phyloP scores from a whole-genome alignment of 2,888 invertebrate species.

The Folsomia candida region DNA sequence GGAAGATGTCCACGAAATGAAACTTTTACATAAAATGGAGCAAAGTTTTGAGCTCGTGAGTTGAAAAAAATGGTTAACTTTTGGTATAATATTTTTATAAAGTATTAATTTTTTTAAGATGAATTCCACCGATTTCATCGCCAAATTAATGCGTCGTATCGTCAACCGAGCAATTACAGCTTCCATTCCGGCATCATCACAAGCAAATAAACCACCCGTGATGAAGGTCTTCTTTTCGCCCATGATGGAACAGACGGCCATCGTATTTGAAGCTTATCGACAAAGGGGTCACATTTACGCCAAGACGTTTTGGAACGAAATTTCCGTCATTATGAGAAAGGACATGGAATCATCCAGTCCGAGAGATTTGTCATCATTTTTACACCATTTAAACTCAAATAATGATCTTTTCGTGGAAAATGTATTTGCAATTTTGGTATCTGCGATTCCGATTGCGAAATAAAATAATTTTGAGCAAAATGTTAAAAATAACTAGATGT shows the following conservation, averaged over 20 bases:
- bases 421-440: conserved; percentile 13
- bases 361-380: neutral
- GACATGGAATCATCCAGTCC: conserved; percentile 6
- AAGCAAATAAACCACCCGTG: neutral
- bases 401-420: conserved; percentile 17
- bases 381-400: conserved; percentile 12
- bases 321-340: conserved; percentile 29
- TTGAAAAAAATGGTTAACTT: no score
- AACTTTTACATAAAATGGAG: conserved; percentile 26
- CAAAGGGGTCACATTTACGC: conserved; percentile 28
- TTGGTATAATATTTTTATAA: neutral
- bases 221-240: conserved; percentile 26
- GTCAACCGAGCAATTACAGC: conserved; percentile 11
- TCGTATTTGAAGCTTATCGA: conserved; percentile 34
- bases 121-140: conserved; percentile 22
- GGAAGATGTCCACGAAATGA: conserved; percentile 22
- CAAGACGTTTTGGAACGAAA: conserved; percentile 39
- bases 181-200: neutral
- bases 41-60: conserved; percentile 24
- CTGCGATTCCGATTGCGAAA: neutral
- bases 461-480: no score
- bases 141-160: conserved; percentile 27
- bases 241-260: conserved; percentile 33
- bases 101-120: conserved; percentile 22
- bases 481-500: no score